Conservation (phyloP, 2,888 invertebrate genomes). For the Glaucopsyche alexis region DNA sequence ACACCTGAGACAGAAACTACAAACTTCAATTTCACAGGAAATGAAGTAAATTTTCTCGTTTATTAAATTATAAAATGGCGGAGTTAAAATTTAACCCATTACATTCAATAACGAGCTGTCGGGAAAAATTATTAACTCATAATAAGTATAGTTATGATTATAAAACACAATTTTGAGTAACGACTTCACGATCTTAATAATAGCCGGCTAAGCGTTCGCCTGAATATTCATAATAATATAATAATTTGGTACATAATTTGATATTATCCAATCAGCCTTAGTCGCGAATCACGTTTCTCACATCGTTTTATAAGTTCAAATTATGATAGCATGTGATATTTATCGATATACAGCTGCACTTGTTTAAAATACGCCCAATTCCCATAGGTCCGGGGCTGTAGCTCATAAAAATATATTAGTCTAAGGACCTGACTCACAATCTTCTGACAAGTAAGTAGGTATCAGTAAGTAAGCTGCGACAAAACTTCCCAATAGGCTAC, state of each 20-base stretch:
- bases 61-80: slow-evolving; percentile 39
- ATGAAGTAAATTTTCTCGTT: slow-evolving; percentile 36
- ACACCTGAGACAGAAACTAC: background rate
- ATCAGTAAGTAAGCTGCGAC: too few species aligned
- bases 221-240: slow-evolving; percentile 77
- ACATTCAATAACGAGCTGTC: slow-evolving; percentile 71
- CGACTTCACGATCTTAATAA: slow-evolving; percentile 78
- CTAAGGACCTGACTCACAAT: too few species aligned
- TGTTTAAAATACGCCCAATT: background rate
- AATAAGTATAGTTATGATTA: slow-evolving; percentile 75
- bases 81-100: slow-evolving; percentile 33
- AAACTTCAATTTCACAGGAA: background rate
- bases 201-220: slow-evolving; percentile 66
- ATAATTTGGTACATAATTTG: slow-evolving; percentile 75
- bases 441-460: too few species aligned
- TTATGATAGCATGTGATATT: background rate
- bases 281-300: slow-evolving; percentile 63
- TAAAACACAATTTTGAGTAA: slow-evolving; percentile 77
- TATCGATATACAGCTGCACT: background rate
- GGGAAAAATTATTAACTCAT: slow-evolving; percentile 72
- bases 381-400: too few species aligned
- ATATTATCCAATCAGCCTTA: slow-evolving; percentile 68
- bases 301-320: slow-evolving; percentile 51
- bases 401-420: too few species aligned
- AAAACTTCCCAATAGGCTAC: too few species aligned